Evolutionary conservation across 2,888 invertebrate genomes (phyloP).

Genomic region (Ophioninae sp.): DNA sequence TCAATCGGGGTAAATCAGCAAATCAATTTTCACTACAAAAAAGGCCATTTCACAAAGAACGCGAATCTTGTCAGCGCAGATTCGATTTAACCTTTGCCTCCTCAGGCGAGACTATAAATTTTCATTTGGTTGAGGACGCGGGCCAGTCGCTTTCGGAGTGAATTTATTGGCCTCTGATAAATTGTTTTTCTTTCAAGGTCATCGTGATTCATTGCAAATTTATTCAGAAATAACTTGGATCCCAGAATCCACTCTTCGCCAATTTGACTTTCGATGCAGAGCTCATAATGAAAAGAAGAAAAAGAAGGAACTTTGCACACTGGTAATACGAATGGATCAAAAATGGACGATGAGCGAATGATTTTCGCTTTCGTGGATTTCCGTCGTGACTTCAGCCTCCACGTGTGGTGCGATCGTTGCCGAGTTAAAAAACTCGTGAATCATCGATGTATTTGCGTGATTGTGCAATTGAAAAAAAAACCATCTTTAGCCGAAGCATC

Average conservation of each 20-base stretch:
- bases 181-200: not conserved
- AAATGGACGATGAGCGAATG: not conserved
- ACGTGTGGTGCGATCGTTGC: not conserved
- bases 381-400: not conserved
- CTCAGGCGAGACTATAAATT: not conserved
- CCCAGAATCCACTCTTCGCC: not conserved
- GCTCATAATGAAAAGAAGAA: not conserved
- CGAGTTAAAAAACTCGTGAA: not conserved
- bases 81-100: not conserved
- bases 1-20: not conserved
- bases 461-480: not conserved
- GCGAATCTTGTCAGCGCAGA: not conserved
- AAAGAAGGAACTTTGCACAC: not conserved
- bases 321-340: not conserved
- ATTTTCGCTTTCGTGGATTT: not conserved
- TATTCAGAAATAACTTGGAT: not conserved
- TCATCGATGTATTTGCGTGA: not conserved
- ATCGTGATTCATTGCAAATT: not conserved
- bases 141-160: not conserved
- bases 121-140: not conserved
- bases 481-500: too few relatives aligned
- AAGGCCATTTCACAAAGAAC: not conserved
- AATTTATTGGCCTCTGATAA: not conserved
- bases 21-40: not conserved
- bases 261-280: not conserved